Evolutionary conservation across 2,888 invertebrate genomes (phyloP).

Genomic region (Coenonympha glycerion): DNA sequence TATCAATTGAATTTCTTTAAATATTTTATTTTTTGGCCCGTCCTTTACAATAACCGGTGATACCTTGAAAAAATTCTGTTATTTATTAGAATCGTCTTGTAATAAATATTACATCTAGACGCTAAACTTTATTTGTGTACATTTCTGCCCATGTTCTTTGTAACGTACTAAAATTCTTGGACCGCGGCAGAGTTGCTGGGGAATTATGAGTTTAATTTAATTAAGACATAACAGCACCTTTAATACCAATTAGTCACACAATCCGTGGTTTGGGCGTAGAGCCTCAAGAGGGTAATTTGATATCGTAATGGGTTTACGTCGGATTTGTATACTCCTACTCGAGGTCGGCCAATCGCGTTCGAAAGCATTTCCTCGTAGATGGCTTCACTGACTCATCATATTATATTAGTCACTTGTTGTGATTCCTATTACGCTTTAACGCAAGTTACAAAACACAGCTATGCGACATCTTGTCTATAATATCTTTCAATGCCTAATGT

Average conservation of each 20-base stretch:
- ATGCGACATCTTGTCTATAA: slow-evolving; percentile 7
- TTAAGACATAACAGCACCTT: slow-evolving; percentile 72
- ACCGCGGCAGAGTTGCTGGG: slow-evolving; percentile 56
- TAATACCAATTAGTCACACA: slow-evolving; percentile 74
- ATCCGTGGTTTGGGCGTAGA: slow-evolving; percentile 68
- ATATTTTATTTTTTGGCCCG: no score
- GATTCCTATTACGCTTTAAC: slow-evolving; percentile 47
- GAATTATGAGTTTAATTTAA: slow-evolving; percentile 70
- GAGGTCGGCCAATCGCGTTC: slow-evolving; percentile 57
- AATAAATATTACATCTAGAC: no score
- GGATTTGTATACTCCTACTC: slow-evolving; percentile 63
- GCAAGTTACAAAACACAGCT: no score
- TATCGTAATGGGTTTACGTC: slow-evolving; percentile 64
- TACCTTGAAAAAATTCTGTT: no score
- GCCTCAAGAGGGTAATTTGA: slow-evolving; percentile 71
- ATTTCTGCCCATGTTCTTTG: no score
- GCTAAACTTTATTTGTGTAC: no score
- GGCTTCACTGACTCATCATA: slow-evolving; percentile 60
- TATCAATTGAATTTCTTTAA: no score
- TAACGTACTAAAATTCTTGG: slow-evolving; percentile 63
- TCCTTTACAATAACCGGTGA: no score
- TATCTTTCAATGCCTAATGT: neutral
- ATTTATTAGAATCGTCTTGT: no score
- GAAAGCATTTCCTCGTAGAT: slow-evolving; percentile 41
- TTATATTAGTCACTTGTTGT: slow-evolving; percentile 54